Evolutionary conservation across 30 jellyfish, hydroid and myxozoan species (phyloP).

Genomic region (Hydractinia echinata): DNA sequence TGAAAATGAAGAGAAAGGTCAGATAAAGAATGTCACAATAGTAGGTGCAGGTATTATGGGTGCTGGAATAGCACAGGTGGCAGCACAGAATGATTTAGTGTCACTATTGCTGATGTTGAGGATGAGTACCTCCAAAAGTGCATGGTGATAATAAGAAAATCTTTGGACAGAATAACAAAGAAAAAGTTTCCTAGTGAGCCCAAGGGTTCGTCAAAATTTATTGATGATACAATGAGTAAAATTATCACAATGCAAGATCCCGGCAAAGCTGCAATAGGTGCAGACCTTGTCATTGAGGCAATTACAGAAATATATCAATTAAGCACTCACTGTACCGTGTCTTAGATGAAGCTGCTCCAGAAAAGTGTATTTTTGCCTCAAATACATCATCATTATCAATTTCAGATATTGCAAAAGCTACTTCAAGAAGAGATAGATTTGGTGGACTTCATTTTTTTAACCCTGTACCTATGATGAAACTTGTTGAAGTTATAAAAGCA

Average conservation of each 20-base stretch:
- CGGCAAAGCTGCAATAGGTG: constrained; percentile 59
- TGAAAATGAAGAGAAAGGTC: constrained; percentile 24
- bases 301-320: constrained; percentile 67
- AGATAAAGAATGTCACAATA: constrained; percentile 74
- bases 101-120: constrained; percentile 85
- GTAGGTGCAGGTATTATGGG: constrained; percentile 98
- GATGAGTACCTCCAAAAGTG: constrained; percentile 91
- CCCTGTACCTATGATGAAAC: constrained; percentile 98
- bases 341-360: constrained; percentile 86
- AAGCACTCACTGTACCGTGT: constrained; percentile 50
- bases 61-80: constrained; percentile 96
- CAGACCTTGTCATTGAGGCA: constrained; percentile 96
- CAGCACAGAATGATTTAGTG: constrained; percentile 95
- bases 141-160: constrained; percentile 84
- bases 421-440: constrained; percentile 70
- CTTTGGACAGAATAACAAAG: constrained; percentile 89
- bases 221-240: constrained; percentile 89
- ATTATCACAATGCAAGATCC: constrained; percentile 51
- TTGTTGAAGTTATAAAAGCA: constrained; percentile 82
- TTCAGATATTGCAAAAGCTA: constrained; percentile 75
- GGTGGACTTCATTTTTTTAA: constrained; percentile 97
- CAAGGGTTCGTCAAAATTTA: constrained; percentile 83
- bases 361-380: constrained; percentile 73
- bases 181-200: constrained; percentile 96
- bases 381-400: constrained; percentile 91